Conservation (phyloP, 1,140 invertebrate genomes). For the Drosophila malerkotliana region DNA sequence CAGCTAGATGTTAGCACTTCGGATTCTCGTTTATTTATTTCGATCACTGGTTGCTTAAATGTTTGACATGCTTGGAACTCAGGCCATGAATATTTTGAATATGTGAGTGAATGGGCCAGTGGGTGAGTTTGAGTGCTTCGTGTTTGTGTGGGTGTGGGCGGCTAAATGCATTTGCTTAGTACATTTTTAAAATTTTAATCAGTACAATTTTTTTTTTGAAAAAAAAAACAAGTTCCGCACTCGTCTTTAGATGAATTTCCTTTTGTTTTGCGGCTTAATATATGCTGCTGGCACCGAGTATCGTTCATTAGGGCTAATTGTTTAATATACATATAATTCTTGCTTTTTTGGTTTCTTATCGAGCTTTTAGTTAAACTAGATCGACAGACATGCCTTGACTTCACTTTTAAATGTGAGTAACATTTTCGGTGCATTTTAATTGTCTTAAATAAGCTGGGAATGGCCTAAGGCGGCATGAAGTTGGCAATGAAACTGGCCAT, state of each 20-base stretch:
- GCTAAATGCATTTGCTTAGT: conserved; percentile 72
- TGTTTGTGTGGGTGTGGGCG: conserved; percentile 10
- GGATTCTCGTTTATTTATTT: conserved; percentile 19
- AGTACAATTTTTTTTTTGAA: conserved; percentile 66
- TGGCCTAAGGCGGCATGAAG: too few relatives aligned
- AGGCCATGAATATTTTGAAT: conserved; percentile 17
- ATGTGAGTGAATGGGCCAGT: conserved; percentile 10
- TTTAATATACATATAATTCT: conserved; percentile 20
- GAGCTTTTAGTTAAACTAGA: conserved; percentile 63
- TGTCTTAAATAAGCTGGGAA: background rate
- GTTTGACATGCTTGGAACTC: conserved; percentile 15
- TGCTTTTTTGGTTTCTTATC: conserved; percentile 35
- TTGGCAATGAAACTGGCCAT: too few relatives aligned
- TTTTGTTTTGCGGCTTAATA: conserved; percentile 6
- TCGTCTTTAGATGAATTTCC: background rate
- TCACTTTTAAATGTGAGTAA: conserved; percentile 37
- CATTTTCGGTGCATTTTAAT: conserved; percentile 19
- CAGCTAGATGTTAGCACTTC: background rate
- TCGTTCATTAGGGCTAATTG: conserved; percentile 55
- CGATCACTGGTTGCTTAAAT: conserved; percentile 24
- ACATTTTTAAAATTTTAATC: conserved; percentile 64
- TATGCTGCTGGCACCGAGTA: conserved; percentile 20
- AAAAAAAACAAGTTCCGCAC: conserved; percentile 34
- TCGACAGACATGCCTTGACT: conserved; percentile 27
- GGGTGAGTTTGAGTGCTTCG: conserved; percentile 10